Percentiles rank a stretch among this genome's conserved stretches.
Conservation (phyloP, 2,797 vertebrate genomes). For the Coccyzus lansbergi region DNA sequence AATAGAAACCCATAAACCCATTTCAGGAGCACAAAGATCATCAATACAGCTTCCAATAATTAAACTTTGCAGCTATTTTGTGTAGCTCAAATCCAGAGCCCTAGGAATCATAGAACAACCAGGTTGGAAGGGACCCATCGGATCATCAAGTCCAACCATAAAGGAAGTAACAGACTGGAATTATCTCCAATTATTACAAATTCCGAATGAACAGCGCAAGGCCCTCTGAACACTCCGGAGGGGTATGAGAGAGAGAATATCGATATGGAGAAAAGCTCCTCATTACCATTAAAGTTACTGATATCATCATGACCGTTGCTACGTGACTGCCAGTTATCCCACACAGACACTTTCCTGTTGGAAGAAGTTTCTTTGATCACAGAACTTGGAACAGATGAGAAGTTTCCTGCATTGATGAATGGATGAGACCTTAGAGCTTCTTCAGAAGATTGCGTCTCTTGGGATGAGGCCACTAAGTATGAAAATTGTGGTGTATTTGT, state of each 20-base stretch:
- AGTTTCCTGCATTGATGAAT: not conserved
- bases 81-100: not conserved
- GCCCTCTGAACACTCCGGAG: fast-evolving
- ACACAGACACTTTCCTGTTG: not conserved
- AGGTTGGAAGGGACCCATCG: too few species aligned
- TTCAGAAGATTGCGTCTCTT: not conserved
- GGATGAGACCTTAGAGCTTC: not conserved
- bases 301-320: not conserved
- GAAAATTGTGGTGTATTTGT: not conserved
- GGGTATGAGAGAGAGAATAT: not conserved
- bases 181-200: too few species aligned
- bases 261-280: not conserved
- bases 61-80: not conserved
- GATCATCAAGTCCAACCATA: too few species aligned
- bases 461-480: not conserved
- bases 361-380: not conserved
- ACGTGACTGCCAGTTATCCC: fast-evolving
- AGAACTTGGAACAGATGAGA: not conserved
- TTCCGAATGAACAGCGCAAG: not conserved
- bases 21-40: not conserved
- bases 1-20: not conserved
- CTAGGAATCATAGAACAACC: too few species aligned
- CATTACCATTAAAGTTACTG: not conserved
- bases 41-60: not conserved
- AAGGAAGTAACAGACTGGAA: not conserved